phyloP scores from a whole-genome alignment of 2,888 invertebrate species.

The Hydrotaea cyrtoneurina region DNA sequence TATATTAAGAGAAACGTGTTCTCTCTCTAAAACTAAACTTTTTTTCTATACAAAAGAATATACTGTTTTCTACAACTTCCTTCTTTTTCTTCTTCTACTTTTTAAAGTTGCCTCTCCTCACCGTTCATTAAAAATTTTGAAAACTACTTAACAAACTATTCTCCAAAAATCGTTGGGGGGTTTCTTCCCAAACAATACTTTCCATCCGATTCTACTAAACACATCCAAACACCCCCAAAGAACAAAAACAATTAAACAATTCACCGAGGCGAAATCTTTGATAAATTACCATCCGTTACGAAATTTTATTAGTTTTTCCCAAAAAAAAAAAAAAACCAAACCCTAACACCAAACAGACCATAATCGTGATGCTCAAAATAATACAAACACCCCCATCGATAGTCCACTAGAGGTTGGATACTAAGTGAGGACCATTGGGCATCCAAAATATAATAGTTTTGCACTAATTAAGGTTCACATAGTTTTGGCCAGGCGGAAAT shows the following conservation, averaged over 20 bases:
- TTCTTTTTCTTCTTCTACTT: no score
- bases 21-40: no score
- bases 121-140: no score
- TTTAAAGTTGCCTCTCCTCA: background rate
- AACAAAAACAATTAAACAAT: slow-evolving; percentile 44
- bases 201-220: background rate
- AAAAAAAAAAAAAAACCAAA: background rate
- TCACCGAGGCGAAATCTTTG: slow-evolving; percentile 21
- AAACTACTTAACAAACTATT: slow-evolving; percentile 29
- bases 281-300: slow-evolving; percentile 45
- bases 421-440: background rate
- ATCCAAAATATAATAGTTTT: slow-evolving; percentile 48
- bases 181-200: background rate
- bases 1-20: no score
- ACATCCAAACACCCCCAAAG: background rate
- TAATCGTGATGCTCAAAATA: background rate
- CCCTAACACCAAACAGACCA: background rate
- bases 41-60: no score
- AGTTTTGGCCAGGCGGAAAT: slow-evolving; percentile 46
- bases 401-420: background rate
- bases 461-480: slow-evolving; percentile 59
- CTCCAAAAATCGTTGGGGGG: no score
- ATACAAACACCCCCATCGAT: background rate
- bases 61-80: no score
- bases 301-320: slow-evolving; percentile 44